Base-by-base conservation (phyloP, 2,888 invertebrate species). In the Prosopocoilus inquinatus region DNA sequence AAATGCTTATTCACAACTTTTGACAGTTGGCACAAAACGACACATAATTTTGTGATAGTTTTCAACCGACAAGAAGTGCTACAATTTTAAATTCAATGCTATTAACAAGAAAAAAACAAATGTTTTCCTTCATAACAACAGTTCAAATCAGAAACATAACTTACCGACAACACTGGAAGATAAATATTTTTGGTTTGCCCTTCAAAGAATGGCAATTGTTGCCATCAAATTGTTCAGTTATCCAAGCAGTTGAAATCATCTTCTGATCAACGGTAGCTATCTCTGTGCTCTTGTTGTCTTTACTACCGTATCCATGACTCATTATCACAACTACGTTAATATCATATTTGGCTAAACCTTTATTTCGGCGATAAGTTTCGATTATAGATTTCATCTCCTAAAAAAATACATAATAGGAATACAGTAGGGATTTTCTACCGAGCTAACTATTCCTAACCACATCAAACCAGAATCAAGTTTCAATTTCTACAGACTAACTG, bases 101-200 rank as follows among this genome's bases (percentile, higher is more conserved):
- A 28, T 28, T 28, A 28, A 0, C 20, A 28, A 28, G 20, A 28
- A 28, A 28, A n/a, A 28, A 4, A 5, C 20, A 28, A 20, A 28
- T 28, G 3, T 28, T 28, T 28, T 15, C 1, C n/a, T 20, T 15
- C 16, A 1, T n/a, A 12, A 13, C 9, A 38, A 5, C 13, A 38
- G 7, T 38, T 4, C 11, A 38, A 7, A 38, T 8, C 4, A 7
- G 20, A 3, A 11, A 12, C 12, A 41, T 41, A 9, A 38, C 69
- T 70, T 68, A 79, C 84, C 87, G 81, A 75, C 89, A 89, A 62
- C 84, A 83, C 69, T 89, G 89, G 69, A 89, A 88, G 55, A 90
- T 80, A 68, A 89, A 86, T 52, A 90, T 83, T 76, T 89, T 89
- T 15, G 89, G 89, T 67, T 87, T 84, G 50, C 80, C 78, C 8